These are phyloP conservation scores for Hapalemur alaotrensis DNA, from an alignment of 2,797 vertebrate genomes.

Conservation along the genomic window DNA sequence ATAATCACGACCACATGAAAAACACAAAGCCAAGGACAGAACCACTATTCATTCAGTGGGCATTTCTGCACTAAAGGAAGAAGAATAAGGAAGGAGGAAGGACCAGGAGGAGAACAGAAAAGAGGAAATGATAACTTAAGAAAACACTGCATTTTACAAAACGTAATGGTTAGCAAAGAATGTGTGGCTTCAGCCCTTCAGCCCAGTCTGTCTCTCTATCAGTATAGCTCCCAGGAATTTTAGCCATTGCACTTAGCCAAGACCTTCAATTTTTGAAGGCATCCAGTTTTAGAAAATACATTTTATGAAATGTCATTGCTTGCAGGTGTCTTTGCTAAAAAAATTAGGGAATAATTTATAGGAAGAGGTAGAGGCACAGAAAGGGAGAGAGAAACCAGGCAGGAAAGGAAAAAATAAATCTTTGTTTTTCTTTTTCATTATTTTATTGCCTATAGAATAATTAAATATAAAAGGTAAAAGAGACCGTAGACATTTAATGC, in stretches of 20 bases:
- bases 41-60: neutral
- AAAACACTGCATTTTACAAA: neutral
- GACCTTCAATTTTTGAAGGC: neutral
- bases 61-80: neutral
- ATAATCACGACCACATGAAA: neutral
- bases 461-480: neutral
- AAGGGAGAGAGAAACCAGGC: neutral
- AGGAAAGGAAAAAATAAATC: neutral
- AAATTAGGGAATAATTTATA: neutral
- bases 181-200: neutral
- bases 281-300: neutral
- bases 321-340: neutral
- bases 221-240: neutral
- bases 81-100: neutral
- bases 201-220: neutral
- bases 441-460: slow-evolving; percentile 11
- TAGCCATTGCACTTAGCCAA: neutral
- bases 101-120: neutral
- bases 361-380: neutral
- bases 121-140: neutral
- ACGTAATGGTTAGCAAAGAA: neutral
- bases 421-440: neutral
- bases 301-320: neutral
- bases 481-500: neutral
- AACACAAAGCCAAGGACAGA: neutral